Conservation (phyloP, 1,140 invertebrate genomes). For the Bilobella aurantiaca region DNA sequence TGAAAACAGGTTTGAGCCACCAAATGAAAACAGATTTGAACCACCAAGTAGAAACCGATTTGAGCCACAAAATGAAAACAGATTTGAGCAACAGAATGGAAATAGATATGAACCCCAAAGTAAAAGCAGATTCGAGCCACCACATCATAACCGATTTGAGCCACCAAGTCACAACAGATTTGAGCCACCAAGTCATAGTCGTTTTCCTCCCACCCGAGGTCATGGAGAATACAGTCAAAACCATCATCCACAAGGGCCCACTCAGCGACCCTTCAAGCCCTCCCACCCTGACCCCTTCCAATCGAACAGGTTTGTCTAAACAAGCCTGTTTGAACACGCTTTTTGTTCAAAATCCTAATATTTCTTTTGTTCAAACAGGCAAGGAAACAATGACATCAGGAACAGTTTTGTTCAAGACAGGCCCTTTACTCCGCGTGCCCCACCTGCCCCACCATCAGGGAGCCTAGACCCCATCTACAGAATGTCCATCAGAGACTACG, state of each 20-base stretch:
- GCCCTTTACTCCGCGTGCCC: not conserved
- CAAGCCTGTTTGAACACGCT: no score
- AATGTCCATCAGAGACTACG: constrained; percentile 30
- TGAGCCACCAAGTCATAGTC: not conserved
- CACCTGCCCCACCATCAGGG: constrained; percentile 12
- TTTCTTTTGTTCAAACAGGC: no score
- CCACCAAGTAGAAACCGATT: no score
- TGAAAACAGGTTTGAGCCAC: no score
- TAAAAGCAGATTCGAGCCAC: not conserved
- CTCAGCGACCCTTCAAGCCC: no score
- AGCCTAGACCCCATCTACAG: constrained; percentile 32
- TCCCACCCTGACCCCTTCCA: no score
- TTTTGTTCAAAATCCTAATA: no score
- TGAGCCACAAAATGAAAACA: not conserved
- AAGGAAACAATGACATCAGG: not conserved
- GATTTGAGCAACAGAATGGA: not conserved
- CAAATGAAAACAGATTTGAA: no score
- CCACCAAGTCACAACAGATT: not conserved
- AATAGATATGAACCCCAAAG: constrained; percentile 8
- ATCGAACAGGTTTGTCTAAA: no score
- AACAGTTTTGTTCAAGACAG: not conserved
- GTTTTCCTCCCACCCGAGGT: not conserved
- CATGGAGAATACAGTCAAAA: not conserved
- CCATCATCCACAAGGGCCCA: not conserved
- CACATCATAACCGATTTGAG: not conserved